A percentile compares a stretch with the other conserved stretches of the same genome.
phyloP scores from a whole-genome alignment of 2,888 invertebrate species.

The Petrolisthes cinctipes region DNA sequence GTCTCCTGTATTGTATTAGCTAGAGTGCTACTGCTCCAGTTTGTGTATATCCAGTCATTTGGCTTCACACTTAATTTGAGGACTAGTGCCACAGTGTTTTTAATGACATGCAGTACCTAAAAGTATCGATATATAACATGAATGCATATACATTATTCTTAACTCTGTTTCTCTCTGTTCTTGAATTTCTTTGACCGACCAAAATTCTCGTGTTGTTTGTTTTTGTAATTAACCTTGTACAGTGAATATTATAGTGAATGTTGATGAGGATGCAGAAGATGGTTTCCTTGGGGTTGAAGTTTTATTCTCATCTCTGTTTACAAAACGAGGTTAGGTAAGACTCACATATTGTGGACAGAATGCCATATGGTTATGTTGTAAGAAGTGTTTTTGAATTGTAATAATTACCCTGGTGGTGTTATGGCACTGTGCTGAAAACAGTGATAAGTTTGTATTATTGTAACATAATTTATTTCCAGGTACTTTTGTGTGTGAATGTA shows the following conservation, averaged over 20 bases:
- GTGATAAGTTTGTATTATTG: not conserved
- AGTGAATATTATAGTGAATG: not conserved
- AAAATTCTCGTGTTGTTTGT: no score
- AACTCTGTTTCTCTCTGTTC: not conserved
- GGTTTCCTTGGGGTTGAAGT: no score
- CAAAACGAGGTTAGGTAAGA: no score
- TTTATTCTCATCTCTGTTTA: no score
- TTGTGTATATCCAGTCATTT: not conserved
- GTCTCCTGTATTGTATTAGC: not conserved
- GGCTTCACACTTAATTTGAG: not conserved
- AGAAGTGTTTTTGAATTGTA: not conserved
- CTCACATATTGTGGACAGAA: no score
- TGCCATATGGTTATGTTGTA: not conserved
- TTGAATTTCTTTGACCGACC: not conserved
- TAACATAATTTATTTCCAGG: constrained; percentile 6
- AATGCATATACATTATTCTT: not conserved
- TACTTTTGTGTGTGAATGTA: not conserved
- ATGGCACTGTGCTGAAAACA: not conserved
- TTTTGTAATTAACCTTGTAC: constrained; percentile 11
- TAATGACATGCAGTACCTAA: not conserved
- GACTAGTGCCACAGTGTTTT: not conserved
- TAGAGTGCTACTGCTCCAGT: not conserved
- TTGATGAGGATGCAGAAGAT: not conserved
- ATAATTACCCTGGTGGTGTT: not conserved
- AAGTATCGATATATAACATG: not conserved